Evolutionary conservation across 2,888 invertebrate genomes (phyloP).

Genomic region (Candidula unifasciata): DNA sequence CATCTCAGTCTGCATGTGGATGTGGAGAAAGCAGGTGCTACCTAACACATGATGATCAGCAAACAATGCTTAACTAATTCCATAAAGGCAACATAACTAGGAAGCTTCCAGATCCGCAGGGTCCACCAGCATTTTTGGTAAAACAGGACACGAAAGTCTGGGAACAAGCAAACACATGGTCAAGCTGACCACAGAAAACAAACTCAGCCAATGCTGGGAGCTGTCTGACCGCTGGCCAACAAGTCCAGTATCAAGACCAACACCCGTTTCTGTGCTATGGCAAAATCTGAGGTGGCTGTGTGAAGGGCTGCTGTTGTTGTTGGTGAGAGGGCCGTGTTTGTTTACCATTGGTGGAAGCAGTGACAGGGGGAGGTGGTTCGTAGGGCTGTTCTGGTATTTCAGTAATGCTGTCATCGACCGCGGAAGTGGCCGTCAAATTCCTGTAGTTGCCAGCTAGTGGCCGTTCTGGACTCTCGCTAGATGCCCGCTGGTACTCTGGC

Average conservation of each 20-base stretch:
- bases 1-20: too few species aligned
- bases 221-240: neutral
- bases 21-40: too few species aligned
- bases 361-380: conserved; percentile 72
- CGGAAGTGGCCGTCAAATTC: conserved; percentile 39
- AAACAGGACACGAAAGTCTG: neutral
- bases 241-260: neutral
- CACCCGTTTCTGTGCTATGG: conserved; percentile 83
- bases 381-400: conserved; percentile 65
- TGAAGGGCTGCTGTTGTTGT: conserved; percentile 88
- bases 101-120: too few species aligned
- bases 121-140: neutral
- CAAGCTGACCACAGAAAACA: neutral
- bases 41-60: too few species aligned
- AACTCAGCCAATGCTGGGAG: neutral
- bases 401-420: conserved; percentile 62
- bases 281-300: conserved; percentile 97
- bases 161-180: too few species aligned
- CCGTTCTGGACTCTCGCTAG: conserved; percentile 70
- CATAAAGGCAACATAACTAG: too few species aligned
- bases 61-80: too few species aligned
- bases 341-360: conserved; percentile 66
- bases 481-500: conserved; percentile 69
- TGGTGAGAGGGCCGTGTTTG: conserved; percentile 70
- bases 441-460: conserved; percentile 42